Base-by-base conservation (phyloP, 2,797 vertebrate genomes). In the Hoplostethus mediterraneus region DNA sequence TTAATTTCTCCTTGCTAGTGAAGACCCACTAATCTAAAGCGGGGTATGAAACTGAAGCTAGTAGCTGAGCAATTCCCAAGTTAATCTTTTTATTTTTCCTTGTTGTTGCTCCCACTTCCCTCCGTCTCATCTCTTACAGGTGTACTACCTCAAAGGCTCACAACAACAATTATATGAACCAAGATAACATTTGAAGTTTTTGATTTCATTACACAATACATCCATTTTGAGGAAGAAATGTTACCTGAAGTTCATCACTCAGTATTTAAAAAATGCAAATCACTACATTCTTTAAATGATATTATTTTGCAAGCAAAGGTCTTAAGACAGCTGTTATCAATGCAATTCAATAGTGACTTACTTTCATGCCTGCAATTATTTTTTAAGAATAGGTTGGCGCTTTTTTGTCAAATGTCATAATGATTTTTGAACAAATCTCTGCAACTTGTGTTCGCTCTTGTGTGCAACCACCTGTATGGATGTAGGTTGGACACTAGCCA, bases 121-220 rank as follows among this genome's bases (percentile, higher is more conserved):
- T 40, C 13, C 73, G 36, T 71, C n/a, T 40, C 47, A 47, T 73
- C 55, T 80, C 53, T 75, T 36, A 61, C 86, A 67, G 88, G 89
- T 92, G 73, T 83, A 62, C 94, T 94, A 94, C 93, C 93, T 95
- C 93, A 87, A 73, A 70, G 49, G 45, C 74, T 56, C 85, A 28
- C 28, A 28, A 28, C 3, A 28, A 28, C 28, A 28, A 28, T 28
- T 28, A 28, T 65, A 73, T 71, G 64, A 81, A 80, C 14, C 40
- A 58, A 65, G 14, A 51, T 38, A 8, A 49, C 25, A 56, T 51
- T 66, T 53, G 16, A 47, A 36, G 77, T n/a, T 55, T 67, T 82
- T 78, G 12, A 61, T 79, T 77, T 63, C 71, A 71, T 66, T 53
- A 48, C 57, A 33, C n/a, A 38, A 74, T 66, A 65, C 21, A 28